These are phyloP conservation scores for Drosophila chauvacae DNA, from an alignment of 1,140 invertebrate species.

Conservation along the genomic window DNA sequence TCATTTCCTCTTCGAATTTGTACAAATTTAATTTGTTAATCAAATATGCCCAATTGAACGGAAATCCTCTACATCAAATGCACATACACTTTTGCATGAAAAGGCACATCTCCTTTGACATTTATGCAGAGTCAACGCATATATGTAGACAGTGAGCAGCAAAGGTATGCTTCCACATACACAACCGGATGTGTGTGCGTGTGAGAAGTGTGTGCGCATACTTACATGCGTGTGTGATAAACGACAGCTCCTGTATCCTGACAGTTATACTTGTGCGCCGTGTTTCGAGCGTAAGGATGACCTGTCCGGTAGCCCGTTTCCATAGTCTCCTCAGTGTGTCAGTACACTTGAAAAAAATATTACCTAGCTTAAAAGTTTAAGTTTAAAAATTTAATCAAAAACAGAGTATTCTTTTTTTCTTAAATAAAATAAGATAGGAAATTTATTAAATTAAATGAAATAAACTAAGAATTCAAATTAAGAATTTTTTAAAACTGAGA, in stretches of 20 bases:
- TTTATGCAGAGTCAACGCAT: slow-evolving; percentile 51
- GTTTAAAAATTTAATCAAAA: too few species aligned
- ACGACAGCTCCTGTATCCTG: slow-evolving; percentile 48
- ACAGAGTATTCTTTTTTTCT: too few species aligned
- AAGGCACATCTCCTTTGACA: slow-evolving; percentile 33
- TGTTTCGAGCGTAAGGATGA: slow-evolving; percentile 48
- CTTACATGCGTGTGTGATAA: slow-evolving; percentile 48
- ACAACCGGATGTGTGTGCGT: slow-evolving; percentile 8
- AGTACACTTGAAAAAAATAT: background rate
- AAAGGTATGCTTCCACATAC: slow-evolving; percentile 18
- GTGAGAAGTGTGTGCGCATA: slow-evolving; percentile 4
- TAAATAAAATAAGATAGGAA: too few species aligned
- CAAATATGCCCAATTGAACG: slow-evolving; percentile 48
- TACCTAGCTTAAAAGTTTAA: background rate
- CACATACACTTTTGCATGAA: slow-evolving; percentile 7
- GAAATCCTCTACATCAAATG: slow-evolving; percentile 21
- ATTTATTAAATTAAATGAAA: too few species aligned
- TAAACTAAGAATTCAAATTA: too few species aligned
- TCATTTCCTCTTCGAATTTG: slow-evolving; percentile 4
- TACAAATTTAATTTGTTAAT: slow-evolving; percentile 29
- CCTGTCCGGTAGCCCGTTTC: slow-evolving; percentile 19
- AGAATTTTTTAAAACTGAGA: too few species aligned
- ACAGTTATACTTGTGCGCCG: slow-evolving; percentile 57
- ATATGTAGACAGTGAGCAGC: slow-evolving; percentile 30
- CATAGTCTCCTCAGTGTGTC: slow-evolving; percentile 7